phyloP scores from a whole-genome alignment of 2,888 invertebrate species.

The Celastrina argiolus region DNA sequence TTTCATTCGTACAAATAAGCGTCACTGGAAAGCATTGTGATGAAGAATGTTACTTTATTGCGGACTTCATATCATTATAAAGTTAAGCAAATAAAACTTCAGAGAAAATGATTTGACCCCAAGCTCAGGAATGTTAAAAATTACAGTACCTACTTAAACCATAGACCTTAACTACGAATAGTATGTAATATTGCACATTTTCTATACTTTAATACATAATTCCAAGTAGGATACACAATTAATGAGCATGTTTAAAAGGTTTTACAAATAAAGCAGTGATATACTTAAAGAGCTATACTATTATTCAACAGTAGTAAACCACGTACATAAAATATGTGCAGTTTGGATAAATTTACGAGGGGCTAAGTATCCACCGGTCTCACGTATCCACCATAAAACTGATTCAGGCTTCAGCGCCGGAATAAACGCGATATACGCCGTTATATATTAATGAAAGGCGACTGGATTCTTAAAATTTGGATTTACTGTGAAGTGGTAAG shows the following conservation, averaged over 20 bases:
- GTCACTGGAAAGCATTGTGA: neutral
- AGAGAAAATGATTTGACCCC: too few relatives aligned
- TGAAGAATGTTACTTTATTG: too few relatives aligned
- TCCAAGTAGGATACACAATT: too few relatives aligned
- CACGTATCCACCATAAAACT: slow-evolving; percentile 69
- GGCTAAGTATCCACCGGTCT: slow-evolving; percentile 51
- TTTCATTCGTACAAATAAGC: neutral
- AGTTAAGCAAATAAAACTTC: too few relatives aligned
- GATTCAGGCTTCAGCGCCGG: slow-evolving; percentile 51
- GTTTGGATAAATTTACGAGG: slow-evolving; percentile 53
- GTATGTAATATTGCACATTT: too few relatives aligned
- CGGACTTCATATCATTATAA: too few relatives aligned
- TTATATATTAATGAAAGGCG: slow-evolving; percentile 35
- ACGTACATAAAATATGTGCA: slow-evolving; percentile 42
- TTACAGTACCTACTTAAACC: too few relatives aligned
- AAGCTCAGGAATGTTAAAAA: too few relatives aligned
- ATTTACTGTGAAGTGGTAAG: too few relatives aligned
- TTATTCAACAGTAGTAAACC: slow-evolving; percentile 24
- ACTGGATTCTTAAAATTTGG: slow-evolving; percentile 18
- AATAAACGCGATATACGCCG: slow-evolving; percentile 41
- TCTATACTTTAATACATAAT: too few relatives aligned
- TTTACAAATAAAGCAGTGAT: slow-evolving; percentile 15
- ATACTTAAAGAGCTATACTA: slow-evolving; percentile 18
- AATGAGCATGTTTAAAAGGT: slow-evolving; percentile 3
- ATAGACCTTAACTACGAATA: too few relatives aligned